These are phyloP conservation scores for Apotomis betuletana DNA, from an alignment of 2,888 invertebrate genomes.

Conservation along the genomic window DNA sequence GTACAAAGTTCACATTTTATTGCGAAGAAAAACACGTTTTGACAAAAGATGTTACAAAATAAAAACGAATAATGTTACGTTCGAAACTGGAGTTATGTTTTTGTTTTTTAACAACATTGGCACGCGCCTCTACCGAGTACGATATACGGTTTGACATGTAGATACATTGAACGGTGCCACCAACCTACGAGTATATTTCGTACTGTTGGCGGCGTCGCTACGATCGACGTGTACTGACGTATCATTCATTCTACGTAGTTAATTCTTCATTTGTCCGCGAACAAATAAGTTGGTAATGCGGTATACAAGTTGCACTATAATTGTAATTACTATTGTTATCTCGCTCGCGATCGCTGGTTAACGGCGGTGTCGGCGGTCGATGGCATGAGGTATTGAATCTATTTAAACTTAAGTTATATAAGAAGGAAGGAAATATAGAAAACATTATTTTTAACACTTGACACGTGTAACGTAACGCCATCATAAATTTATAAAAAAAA, in stretches of 20 bases:
- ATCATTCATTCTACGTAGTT: too few relatives aligned
- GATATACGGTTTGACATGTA: constrained; percentile 6
- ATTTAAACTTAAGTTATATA: neutral
- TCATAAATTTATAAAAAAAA: too few relatives aligned
- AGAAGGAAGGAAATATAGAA: neutral
- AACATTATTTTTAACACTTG: neutral
- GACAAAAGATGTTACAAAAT: neutral
- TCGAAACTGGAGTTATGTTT: neutral
- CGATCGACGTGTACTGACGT: too few relatives aligned
- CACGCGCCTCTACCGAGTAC: constrained; percentile 13
- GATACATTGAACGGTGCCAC: constrained; percentile 2
- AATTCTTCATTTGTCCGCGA: too few relatives aligned
- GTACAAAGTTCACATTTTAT: neutral
- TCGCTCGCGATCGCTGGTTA: constrained; percentile 13
- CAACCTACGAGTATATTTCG: too few relatives aligned
- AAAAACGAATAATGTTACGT: neutral
- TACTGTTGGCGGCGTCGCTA: too few relatives aligned
- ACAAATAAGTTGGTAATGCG: too few relatives aligned
- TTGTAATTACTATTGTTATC: constrained; percentile 14
- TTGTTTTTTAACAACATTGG: neutral
- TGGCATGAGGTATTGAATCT: neutral
- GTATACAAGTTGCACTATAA: neutral
- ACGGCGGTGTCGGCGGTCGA: neutral
- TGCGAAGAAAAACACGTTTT: neutral
- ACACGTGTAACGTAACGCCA: too few relatives aligned